Percentiles rank a stretch among this genome's conserved stretches.
phyloP scores from a whole-genome alignment of 2,113 vertebrate species.

The Rhinolophus ferrumequinum region DNA sequence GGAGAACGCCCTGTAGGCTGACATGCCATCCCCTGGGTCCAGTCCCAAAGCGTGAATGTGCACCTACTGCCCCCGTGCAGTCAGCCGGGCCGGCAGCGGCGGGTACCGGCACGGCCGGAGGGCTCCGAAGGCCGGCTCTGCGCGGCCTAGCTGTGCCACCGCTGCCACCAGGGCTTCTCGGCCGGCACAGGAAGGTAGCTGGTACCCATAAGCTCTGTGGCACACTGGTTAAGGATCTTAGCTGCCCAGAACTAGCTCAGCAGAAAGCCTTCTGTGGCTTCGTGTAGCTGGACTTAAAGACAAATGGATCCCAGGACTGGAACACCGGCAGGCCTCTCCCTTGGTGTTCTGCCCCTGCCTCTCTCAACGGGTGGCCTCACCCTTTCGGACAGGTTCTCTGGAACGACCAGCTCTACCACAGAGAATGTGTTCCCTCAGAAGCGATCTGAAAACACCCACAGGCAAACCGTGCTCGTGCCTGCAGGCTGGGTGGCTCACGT shows the following conservation, averaged over 20 bases:
- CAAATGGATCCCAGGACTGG: neutral
- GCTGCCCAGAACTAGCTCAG: neutral
- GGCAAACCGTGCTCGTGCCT: neutral
- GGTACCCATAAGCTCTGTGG: neutral
- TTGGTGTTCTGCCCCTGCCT: too few species aligned
- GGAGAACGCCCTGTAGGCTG: neutral
- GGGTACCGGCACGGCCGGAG: too few species aligned
- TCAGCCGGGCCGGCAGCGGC: neutral
- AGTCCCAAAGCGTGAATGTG: neutral
- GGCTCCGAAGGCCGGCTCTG: neutral
- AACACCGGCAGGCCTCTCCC: neutral
- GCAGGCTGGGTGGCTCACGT: neutral
- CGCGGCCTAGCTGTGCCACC: too few species aligned
- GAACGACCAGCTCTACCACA: neutral
- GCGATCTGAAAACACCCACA: neutral
- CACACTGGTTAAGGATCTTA: neutral
- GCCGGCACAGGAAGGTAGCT: neutral
- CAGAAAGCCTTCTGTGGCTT: neutral
- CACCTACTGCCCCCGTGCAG: neutral
- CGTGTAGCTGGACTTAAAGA: neutral
- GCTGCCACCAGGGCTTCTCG: neutral
- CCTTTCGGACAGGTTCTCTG: neutral
- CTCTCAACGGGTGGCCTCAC: neutral
- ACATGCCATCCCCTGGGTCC: neutral
- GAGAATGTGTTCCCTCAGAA: neutral